Evolutionary conservation across 2,888 invertebrate genomes (phyloP).

Genomic region (Rotaria macrura): DNA sequence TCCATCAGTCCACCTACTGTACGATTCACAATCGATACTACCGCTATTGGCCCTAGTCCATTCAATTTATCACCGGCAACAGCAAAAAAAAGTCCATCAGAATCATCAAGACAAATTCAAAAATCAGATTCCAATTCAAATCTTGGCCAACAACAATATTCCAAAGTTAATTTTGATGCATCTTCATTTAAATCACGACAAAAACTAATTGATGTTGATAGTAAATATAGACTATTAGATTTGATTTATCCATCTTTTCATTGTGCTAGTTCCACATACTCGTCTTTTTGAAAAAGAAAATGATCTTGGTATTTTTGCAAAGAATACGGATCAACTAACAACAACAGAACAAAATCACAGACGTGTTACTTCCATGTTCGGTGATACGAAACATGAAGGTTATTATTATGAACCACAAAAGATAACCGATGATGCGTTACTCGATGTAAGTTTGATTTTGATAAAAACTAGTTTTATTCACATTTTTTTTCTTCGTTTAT

Average conservation of each 20-base stretch:
- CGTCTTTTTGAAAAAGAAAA: slow-evolving; percentile 1
- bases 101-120: neutral
- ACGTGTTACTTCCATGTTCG: neutral
- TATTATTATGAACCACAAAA: neutral
- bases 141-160: neutral
- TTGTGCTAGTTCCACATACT: neutral
- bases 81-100: neutral
- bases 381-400: neutral
- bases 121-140: neutral
- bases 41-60: neutral
- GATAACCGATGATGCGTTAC: slow-evolving; percentile 18
- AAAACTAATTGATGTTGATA: neutral
- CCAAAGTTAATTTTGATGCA: neutral
- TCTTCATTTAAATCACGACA: neutral
- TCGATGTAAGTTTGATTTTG: slow-evolving; percentile 18
- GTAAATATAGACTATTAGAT: neutral
- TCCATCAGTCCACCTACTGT: neutral
- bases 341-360: neutral
- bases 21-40: neutral
- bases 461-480: neutral
- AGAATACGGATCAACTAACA: neutral
- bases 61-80: neutral
- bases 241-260: neutral
- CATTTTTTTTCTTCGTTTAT: slow-evolving; percentile 36
- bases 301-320: neutral